These are phyloP conservation scores for Troides helena DNA, from an alignment of 2,888 invertebrate species.

Conservation along the genomic window DNA sequence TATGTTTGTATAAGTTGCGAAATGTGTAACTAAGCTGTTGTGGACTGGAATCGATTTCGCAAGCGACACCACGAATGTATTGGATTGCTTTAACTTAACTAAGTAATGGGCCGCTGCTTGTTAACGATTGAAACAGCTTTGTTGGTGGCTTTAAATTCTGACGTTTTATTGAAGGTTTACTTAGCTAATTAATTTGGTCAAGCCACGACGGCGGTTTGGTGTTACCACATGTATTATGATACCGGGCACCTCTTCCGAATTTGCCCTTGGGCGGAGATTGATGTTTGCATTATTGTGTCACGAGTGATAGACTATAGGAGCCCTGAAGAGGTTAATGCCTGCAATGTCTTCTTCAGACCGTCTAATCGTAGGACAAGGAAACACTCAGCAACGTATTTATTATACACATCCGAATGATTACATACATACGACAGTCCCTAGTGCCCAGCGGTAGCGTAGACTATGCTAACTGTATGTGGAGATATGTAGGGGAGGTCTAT, in stretches of 20 bases:
- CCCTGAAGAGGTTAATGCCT: too few relatives aligned
- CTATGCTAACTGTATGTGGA: too few relatives aligned
- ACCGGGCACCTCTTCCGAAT: neutral
- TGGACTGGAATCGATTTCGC: constrained; percentile 10
- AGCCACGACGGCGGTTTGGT: neutral
- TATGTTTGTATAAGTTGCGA: too few relatives aligned
- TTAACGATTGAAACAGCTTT: constrained; percentile 9
- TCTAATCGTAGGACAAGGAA: too few relatives aligned
- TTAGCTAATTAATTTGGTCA: constrained; percentile 5
- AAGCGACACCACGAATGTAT: constrained; percentile 7
- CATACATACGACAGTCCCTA: too few relatives aligned
- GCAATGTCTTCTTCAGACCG: too few relatives aligned
- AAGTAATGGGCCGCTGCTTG: constrained; percentile 3
- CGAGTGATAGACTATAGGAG: neutral
- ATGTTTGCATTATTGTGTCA: constrained; percentile 2
- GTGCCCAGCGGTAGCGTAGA: too few relatives aligned
- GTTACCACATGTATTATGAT: neutral
- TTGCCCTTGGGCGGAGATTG: neutral
- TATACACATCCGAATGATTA: too few relatives aligned
- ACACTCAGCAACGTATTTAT: too few relatives aligned
- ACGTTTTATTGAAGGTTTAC: constrained; percentile 3
- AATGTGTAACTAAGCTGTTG: too few relatives aligned
- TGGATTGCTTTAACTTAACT: constrained; percentile 8
- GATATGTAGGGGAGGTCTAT: too few relatives aligned
- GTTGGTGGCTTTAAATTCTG: constrained; percentile 5